Conservation (phyloP, 2,888 invertebrate genomes). For the Caenorhabditis sp. region DNA sequence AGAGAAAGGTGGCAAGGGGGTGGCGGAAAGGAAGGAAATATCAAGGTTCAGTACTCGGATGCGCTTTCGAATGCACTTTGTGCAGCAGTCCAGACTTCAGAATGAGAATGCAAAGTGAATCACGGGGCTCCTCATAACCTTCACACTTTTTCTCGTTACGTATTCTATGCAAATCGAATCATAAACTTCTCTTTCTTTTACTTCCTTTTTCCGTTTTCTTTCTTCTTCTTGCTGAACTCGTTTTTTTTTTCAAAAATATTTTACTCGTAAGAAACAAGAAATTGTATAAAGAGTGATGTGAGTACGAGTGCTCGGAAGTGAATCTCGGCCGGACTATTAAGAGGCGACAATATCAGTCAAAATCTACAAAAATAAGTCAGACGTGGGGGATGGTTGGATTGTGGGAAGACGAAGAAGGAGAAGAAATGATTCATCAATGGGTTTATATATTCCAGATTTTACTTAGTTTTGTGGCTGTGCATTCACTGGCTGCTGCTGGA, state of each 20-base stretch:
- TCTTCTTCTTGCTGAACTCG: constrained; percentile 2
- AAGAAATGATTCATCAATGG: too few relatives aligned
- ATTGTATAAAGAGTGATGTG: constrained; percentile 44
- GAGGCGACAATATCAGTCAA: background rate
- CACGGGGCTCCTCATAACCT: constrained; percentile 10
- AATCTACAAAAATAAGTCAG: constrained; percentile 34
- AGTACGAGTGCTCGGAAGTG: constrained; percentile 28
- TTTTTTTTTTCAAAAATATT: constrained; percentile 27
- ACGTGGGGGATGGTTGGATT: background rate
- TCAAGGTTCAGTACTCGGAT: background rate
- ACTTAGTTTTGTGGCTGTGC: constrained; percentile 48
- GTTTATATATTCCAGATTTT: background rate
- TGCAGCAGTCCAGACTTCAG: constrained; percentile 15
- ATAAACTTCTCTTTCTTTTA: constrained; percentile 20
- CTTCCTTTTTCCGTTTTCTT: constrained; percentile 12
- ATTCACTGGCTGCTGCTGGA: constrained; percentile 57
- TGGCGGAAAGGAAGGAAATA: background rate
- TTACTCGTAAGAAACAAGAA: constrained; percentile 55
- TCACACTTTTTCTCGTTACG: constrained; percentile 35
- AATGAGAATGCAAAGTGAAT: constrained; percentile 23
- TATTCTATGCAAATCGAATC: constrained; percentile 42
- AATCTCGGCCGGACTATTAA: constrained; percentile 40
- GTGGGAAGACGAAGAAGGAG: background rate
- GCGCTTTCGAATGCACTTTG: too few relatives aligned
- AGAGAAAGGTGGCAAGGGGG: background rate